Conservation (phyloP, 2,797 vertebrate genomes). For the Agapornis canus region DNA sequence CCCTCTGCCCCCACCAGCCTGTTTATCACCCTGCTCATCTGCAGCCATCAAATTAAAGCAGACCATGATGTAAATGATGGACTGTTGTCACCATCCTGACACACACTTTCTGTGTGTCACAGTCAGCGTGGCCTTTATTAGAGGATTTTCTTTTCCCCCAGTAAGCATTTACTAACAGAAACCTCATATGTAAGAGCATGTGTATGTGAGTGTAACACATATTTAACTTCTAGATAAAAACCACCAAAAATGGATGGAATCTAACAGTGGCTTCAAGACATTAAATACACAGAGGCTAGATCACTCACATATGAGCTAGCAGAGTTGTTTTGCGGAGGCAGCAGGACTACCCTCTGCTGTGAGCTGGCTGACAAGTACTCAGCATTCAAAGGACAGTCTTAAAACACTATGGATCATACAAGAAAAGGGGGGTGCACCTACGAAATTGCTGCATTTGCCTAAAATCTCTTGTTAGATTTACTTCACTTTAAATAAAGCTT, state of each 20-base stretch:
- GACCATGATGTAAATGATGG: neutral
- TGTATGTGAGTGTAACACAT: neutral
- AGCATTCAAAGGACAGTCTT: neutral
- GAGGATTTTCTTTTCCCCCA: neutral
- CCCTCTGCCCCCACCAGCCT: neutral
- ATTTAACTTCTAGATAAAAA: neutral
- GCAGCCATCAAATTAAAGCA: neutral
- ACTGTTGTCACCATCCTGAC: neutral
- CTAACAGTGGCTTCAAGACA: neutral
- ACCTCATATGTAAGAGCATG: fast-evolving
- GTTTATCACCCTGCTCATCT: neutral
- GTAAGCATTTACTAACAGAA: neutral
- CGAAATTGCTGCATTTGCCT: neutral
- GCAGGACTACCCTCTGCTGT: fast-evolving
- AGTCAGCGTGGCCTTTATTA: neutral
- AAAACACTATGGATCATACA: fast-evolving
- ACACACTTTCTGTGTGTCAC: too few species aligned
- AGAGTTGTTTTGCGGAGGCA: neutral
- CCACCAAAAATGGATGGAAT: neutral
- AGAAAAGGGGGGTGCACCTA: fast-evolving
- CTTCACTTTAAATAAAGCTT: neutral
- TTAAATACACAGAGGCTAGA: fast-evolving
- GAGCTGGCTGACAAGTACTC: neutral
- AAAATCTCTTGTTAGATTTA: neutral
- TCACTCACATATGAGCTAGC: neutral